Percentiles rank a stretch among this genome's conserved stretches.
Evolutionary conservation across 2,888 invertebrate species (phyloP).

Genomic region (Philaethria dido): DNA sequence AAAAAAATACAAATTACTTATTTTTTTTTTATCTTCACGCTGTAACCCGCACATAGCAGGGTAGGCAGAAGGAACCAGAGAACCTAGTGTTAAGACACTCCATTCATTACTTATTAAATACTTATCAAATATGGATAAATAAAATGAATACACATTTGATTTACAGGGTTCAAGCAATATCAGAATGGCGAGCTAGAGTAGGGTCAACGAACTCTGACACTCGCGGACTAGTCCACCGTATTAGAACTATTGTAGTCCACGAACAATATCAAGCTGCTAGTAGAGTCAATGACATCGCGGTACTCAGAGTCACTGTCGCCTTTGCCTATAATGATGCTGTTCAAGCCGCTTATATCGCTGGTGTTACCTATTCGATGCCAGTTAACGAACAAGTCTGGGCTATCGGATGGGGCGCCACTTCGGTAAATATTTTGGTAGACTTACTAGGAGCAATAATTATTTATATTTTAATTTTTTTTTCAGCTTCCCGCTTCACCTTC

Average conservation of each 20-base stretch:
- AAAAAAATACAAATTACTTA: too few species aligned
- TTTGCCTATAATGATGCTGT: constrained; percentile 51
- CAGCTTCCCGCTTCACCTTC: too few species aligned
- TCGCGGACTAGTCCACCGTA: constrained; percentile 56
- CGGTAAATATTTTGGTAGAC: constrained; percentile 50
- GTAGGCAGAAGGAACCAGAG: too few species aligned
- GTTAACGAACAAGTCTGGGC: constrained; percentile 56
- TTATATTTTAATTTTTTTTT: too few species aligned
- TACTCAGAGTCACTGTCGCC: constrained; percentile 56
- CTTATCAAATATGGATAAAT: too few species aligned
- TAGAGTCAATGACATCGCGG: constrained; percentile 59
- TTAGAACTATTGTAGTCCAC: constrained; percentile 58
- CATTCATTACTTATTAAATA: too few species aligned
- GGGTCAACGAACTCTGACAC: constrained; percentile 58
- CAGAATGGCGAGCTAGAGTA: constrained; percentile 65
- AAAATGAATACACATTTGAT: not conserved
- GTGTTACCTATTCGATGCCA: constrained; percentile 52
- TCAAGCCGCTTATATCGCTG: constrained; percentile 57
- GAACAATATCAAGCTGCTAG: constrained; percentile 54
- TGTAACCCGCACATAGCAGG: too few species aligned
- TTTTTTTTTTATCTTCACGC: too few species aligned
- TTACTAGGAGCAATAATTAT: not conserved
- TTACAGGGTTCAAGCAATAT: constrained; percentile 52
- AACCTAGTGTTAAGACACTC: too few species aligned
- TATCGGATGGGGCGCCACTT: constrained; percentile 67